phyloP scores from a whole-genome alignment of 2,113 vertebrate species.

The Leucopsar rothschildi region DNA sequence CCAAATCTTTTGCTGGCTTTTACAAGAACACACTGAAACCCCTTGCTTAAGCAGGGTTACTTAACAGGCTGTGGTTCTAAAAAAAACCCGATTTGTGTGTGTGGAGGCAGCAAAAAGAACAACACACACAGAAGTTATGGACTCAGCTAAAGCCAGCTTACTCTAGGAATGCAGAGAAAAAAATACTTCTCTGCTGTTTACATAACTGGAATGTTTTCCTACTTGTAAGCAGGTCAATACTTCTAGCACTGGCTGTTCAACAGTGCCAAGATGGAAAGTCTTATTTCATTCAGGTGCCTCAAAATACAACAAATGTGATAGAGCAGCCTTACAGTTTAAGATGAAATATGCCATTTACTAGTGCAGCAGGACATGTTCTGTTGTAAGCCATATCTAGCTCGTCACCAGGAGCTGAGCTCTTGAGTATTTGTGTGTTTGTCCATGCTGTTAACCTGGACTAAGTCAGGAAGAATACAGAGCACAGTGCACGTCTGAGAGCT shows the following conservation, averaged over 20 bases:
- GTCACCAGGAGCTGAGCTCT: neutral
- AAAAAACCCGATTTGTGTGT: neutral
- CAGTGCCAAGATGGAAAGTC: neutral
- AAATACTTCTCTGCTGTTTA: constrained; percentile 28
- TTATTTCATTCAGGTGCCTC: constrained; percentile 18
- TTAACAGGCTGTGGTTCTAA: neutral
- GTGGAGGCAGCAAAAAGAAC: neutral
- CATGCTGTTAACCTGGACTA: neutral
- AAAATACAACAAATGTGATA: neutral
- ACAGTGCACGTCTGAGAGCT: neutral
- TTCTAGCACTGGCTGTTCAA: neutral
- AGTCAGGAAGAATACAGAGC: neutral
- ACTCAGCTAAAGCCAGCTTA: constrained; percentile 46
- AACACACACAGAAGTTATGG: neutral
- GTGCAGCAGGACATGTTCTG: neutral
- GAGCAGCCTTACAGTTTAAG: neutral
- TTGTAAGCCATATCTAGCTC: neutral
- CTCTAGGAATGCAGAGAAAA: constrained; percentile 47
- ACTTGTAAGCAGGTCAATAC: constrained; percentile 13
- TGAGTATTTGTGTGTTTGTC: neutral
- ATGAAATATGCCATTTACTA: neutral
- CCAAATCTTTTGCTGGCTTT: neutral
- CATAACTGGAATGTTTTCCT: constrained; percentile 47
- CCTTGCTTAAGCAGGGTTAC: neutral
- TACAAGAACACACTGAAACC: neutral